Evolutionary conservation across 2,113 vertebrate genomes (phyloP).

Genomic region (Ceratotherium simum): DNA sequence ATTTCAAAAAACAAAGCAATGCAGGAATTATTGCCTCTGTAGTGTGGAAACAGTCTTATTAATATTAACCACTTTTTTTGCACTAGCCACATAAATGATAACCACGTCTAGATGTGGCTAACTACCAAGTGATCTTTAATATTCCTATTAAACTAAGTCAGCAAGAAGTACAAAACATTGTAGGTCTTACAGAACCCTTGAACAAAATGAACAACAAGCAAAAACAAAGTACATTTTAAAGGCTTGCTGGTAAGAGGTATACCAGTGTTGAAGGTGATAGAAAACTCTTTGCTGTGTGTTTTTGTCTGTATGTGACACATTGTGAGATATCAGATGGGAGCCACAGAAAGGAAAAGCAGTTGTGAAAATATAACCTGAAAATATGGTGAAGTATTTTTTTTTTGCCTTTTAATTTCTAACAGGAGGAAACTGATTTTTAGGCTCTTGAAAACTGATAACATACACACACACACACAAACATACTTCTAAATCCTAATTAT

Average conservation of each 20-base stretch:
- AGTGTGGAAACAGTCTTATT: constrained; percentile 87
- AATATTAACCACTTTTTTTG: constrained; percentile 45
- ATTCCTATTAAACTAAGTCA: constrained; percentile 56
- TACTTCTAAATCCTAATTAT: background rate
- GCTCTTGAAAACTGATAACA: background rate
- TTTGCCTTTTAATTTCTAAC: constrained; percentile 77
- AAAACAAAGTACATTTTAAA: constrained; percentile 68
- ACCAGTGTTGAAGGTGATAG: constrained; percentile 77
- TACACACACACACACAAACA: constrained; percentile 11
- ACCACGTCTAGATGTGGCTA: constrained; percentile 81
- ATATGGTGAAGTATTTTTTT: constrained; percentile 61
- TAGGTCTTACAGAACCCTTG: constrained; percentile 60
- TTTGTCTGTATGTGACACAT: constrained; percentile 69
- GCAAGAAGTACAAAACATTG: constrained; percentile 73
- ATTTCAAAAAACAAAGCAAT: background rate
- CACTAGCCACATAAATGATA: constrained; percentile 42
- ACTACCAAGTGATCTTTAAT: constrained; percentile 77
- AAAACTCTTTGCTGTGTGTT: constrained; percentile 78
- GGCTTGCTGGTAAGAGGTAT: constrained; percentile 83
- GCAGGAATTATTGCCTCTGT: constrained; percentile 71
- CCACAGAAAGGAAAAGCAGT: constrained; percentile 75
- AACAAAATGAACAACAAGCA: constrained; percentile 74
- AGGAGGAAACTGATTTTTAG: constrained; percentile 52
- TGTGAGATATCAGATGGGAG: constrained; percentile 75
- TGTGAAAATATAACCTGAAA: constrained; percentile 68